A percentile compares a stretch with the other conserved stretches of the same genome.
phyloP scores from a whole-genome alignment of 2,797 vertebrate genomes.

The Nannoperca obscura region DNA sequence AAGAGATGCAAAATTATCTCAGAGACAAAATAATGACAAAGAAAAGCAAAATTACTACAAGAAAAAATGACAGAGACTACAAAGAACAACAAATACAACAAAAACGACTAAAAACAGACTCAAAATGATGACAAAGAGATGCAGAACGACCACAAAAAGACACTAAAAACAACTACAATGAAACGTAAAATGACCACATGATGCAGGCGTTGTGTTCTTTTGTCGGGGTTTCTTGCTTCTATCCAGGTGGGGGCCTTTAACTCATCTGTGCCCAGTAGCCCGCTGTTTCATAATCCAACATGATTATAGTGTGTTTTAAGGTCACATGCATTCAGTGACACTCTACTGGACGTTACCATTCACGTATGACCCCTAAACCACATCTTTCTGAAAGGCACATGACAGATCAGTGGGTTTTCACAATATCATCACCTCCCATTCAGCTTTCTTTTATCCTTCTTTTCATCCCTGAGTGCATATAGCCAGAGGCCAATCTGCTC shows the following conservation, averaged over 20 bases:
- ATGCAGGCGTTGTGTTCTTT: background rate
- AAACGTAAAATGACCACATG: background rate
- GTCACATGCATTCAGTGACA: background rate
- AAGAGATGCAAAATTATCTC: background rate
- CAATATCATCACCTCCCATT: constrained; percentile 37
- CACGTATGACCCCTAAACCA: constrained; percentile 5
- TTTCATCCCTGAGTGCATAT: constrained; percentile 30
- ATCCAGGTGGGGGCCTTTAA: background rate
- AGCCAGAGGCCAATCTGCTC: constrained; percentile 32
- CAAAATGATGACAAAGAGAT: background rate
- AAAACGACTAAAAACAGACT: too few species aligned
- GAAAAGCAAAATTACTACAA: background rate
- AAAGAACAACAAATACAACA: too few species aligned
- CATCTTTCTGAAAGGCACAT: constrained; percentile 20
- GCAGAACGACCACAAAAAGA: background rate
- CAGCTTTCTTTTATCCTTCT: background rate
- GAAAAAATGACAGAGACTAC: background rate
- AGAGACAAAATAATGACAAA: background rate
- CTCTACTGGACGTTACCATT: background rate
- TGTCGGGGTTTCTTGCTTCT: background rate
- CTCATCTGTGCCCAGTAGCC: background rate
- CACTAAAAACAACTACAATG: background rate
- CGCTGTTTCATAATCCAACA: background rate
- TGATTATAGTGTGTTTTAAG: constrained; percentile 16
- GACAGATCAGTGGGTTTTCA: constrained; percentile 53